These are phyloP conservation scores for Enteromius viviparus DNA, from an alignment of 2,797 vertebrate species.

Conservation along the genomic window DNA sequence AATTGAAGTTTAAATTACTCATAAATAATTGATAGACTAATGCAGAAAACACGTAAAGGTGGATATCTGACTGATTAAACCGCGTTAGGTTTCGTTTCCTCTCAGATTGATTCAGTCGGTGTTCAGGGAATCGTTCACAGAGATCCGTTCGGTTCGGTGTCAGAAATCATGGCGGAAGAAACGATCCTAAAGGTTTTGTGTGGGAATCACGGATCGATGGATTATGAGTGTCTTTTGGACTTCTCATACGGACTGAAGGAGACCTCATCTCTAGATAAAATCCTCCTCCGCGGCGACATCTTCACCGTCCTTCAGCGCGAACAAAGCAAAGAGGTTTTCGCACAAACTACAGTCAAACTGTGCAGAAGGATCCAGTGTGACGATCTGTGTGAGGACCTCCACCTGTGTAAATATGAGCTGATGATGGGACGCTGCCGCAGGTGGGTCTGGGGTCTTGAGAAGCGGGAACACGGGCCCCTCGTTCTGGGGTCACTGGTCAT, in stretches of 20 bases:
- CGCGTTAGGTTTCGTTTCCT: not conserved
- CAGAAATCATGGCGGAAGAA: constrained; percentile 7
- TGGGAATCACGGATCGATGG: constrained; percentile 43
- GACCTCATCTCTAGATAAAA: constrained; percentile 26
- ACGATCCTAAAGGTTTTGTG: constrained; percentile 54
- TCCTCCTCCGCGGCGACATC: not conserved
- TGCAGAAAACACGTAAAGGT: not conserved
- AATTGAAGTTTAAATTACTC: not conserved
- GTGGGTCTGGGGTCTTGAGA: no score
- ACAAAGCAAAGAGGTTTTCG: constrained; percentile 36
- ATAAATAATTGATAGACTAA: not conserved
- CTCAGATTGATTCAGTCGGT: not conserved
- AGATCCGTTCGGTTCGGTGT: no score
- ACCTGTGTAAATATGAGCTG: constrained; percentile 56
- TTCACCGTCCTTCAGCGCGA: constrained; percentile 30
- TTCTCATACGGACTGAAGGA: constrained; percentile 32
- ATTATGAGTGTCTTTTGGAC: constrained; percentile 49
- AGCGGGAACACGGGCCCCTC: no score
- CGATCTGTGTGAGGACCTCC: constrained; percentile 41
- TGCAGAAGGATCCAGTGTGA: constrained; percentile 44
- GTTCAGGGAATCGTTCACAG: no score
- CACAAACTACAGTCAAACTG: constrained; percentile 43
- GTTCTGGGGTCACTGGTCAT: no score
- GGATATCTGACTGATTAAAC: not conserved
- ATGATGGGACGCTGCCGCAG: constrained; percentile 19